Evolutionary conservation across 2,113 vertebrate genomes (phyloP), one percentile per base, ranked within the genome.

Genomic region (Prolemur simus): DNA sequence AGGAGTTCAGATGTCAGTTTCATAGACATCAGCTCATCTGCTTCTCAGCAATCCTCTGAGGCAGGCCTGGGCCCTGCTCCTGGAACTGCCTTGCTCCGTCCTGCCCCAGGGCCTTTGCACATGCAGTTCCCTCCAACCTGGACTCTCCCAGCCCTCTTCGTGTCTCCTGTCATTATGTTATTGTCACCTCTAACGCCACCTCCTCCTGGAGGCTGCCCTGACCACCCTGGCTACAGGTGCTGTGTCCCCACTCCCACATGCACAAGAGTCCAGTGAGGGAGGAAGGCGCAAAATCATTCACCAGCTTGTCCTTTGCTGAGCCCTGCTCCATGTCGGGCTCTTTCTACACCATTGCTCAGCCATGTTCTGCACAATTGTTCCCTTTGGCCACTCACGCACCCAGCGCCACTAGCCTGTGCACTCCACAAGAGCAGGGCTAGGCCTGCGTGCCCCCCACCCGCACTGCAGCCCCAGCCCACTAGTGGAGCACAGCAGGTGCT

Each of bases 91-190:
- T 13, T 1, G 20, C 15, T 47, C 47, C 0, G 21, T 29, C 47
- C 91, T 45, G 45, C 77, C 93, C 54, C 78, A 0, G 81, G 73
- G 37, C 78, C 91, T 94, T 82, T n/a, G 80, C 68, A 45, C 29
- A 2, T 25, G 0, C 15, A 0, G 20, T 37, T 27, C 34, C 56
- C 13, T 29, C 64, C 3, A 58, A 42, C 87, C 6, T 6, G 12
- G 34, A 5, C 21, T n/a, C 64, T n/a, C 89, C 47, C n/a, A 29
- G 37, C 21, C 49, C 78, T 63, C 25, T 11, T 37, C 2, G 0
- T 0, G 64, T 11, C 56, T 34, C 23, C 93, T 37, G 66, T 66
- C 73, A 12, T 29, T 10, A 8, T 8, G 64, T 90, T 60, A 23
- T 29, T 45, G 73, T 83, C 32, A 13, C 60, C n/a, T n/a, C 14